Percentiles rank a stretch among this genome's conserved stretches.
Evolutionary conservation across 2,113 vertebrate species (phyloP).

Genomic region (Mustela lutreola): DNA sequence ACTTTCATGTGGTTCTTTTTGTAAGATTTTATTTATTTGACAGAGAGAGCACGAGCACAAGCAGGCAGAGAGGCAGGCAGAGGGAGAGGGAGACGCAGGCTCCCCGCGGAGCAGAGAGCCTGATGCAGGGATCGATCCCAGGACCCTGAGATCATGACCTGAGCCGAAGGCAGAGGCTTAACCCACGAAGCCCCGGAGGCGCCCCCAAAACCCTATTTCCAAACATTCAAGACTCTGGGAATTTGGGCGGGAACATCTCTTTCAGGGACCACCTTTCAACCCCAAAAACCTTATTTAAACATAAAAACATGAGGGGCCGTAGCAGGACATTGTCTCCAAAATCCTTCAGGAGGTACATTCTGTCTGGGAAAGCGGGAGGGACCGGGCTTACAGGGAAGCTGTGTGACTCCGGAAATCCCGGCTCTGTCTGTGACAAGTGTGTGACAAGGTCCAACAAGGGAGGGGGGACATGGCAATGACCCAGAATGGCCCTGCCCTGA

Average conservation of each 20-base stretch:
- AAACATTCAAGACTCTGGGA: background rate
- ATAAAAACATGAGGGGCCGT: background rate
- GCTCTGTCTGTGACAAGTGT: background rate
- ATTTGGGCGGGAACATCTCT: background rate
- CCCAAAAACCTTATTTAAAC: background rate
- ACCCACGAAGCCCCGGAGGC: background rate
- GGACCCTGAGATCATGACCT: no score
- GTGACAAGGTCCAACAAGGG: no score
- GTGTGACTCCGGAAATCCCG: background rate
- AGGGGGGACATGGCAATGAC: no score
- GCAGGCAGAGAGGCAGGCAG: no score
- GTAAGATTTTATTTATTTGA: background rate
- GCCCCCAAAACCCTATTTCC: background rate
- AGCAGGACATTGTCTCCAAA: background rate
- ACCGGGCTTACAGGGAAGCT: background rate
- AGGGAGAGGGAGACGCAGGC: no score
- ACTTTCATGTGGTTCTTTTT: background rate
- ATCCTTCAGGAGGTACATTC: background rate
- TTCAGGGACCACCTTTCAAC: no score
- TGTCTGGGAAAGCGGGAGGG: background rate
- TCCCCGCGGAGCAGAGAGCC: no score
- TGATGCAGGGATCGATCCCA: no score
- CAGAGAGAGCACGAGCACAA: no score
- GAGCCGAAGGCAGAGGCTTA: no score
- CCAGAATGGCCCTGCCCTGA: background rate